Base-by-base conservation (phyloP, 2,888 invertebrate species). In the Vanessa cardui region DNA sequence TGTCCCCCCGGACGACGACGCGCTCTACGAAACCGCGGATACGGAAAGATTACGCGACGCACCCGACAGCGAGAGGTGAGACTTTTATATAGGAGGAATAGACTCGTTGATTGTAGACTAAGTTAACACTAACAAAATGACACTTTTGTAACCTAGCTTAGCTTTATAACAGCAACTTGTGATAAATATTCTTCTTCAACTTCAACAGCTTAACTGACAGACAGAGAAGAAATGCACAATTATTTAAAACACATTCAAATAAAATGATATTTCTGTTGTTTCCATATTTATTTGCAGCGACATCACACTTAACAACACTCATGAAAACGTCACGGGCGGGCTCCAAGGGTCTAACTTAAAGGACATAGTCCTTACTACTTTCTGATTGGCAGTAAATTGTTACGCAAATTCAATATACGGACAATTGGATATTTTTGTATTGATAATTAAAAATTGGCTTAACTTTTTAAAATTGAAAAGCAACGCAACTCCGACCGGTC, bases 31-130 rank as follows among this genome's bases (percentile, higher is more conserved):
- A 93, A 96, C 96, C 81, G 97, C 97, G 77, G 95, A 95, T 88
- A 94, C 95, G 69, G 95, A 96, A 83, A 95, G 94, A 68, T 82
- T 92, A 67, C 90, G 96, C 74, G 97, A 97, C 92, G 96, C 96
- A 74, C 97, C 97, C 78, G 97, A 97, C 88, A 97, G 97, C 90
- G 97, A 96, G 94, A 97, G 97, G 97, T 97, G 94, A 94, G 94
- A 45, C 44, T 31, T 44, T 56, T 16, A 33, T 61, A 15, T 15
- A 21, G 52, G 26, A 21, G 16, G 26, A 12, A 12, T 39, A 39
- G 52, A 31, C 16, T 7, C 4, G 3, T 50, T 21, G 21, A 12
- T 21, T 21, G 15, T 39, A 39, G 39, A 3, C 26, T 26, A 21
- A 15, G 21, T 15, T 16, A 31, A 54, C 26, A 54, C 52, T 54